A percentile compares a stretch with the other conserved stretches of the same genome.
phyloP scores from a whole-genome alignment of 1,140 invertebrate species.

The Bombus vancouverensis region DNA sequence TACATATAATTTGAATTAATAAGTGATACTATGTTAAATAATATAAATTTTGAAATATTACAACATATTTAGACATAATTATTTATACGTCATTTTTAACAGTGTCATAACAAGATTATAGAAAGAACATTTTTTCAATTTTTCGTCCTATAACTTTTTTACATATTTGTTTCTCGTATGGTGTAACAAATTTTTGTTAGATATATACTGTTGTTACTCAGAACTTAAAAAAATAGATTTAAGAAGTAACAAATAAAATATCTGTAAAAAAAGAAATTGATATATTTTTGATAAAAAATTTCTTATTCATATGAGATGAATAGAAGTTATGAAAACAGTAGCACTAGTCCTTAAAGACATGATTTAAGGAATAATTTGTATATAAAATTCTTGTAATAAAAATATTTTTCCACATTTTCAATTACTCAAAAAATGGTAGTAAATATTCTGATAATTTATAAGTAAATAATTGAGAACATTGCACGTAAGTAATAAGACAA shows the following conservation, averaged over 20 bases:
- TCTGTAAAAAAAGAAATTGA: not conserved
- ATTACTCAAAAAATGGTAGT: not conserved
- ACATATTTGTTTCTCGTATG: not conserved
- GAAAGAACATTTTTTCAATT: not conserved
- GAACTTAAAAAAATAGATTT: not conserved
- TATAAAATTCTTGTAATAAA: not conserved
- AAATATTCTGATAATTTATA: not conserved
- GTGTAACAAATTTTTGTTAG: not conserved
- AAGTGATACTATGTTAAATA: too few relatives aligned
- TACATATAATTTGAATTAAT: not conserved
- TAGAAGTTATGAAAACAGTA: not conserved
- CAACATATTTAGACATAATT: not conserved
- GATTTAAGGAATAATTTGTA: not conserved
- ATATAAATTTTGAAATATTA: not conserved
- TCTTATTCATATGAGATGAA: not conserved
- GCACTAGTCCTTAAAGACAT: not conserved
- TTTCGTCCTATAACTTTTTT: not conserved
- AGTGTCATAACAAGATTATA: not conserved
- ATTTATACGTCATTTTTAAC: not conserved
- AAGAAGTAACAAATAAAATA: not conserved
- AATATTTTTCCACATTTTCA: not conserved
- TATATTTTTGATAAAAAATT: not conserved
- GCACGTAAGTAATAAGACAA: not conserved
- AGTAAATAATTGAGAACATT: not conserved
- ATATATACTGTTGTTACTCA: not conserved